Base-by-base conservation (phyloP, 2,113 vertebrate species). In the Turnix velox region DNA sequence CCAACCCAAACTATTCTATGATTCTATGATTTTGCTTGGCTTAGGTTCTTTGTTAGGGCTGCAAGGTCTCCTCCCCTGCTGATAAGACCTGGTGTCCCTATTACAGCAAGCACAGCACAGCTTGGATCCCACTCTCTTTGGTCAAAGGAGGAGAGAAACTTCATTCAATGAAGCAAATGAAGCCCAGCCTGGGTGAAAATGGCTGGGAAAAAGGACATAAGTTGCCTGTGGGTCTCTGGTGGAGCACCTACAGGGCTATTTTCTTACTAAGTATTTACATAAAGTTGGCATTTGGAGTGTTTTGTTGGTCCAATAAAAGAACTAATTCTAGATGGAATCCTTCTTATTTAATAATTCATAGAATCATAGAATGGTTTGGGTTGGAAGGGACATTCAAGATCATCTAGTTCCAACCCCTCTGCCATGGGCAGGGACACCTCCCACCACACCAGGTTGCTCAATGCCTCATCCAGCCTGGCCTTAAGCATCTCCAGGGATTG, bases 291-390 rank as follows among this genome's bases (percentile, higher is more conserved):
- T 84, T 72, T 43, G 35, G 45, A 30, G 39, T 33, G 33, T 73
- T 87, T 57, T 66, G 14, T 62, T 65, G 66, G 65, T 37, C 69
- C 48, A 39, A 35, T 28, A 23, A 42, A 82, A 52, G 54, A 77
- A 85, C 42, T 43, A 71, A 59, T 16, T 86, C 63, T 9, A 33
- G 84, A 82, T 58, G 55, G 52, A 78, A 90, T 89, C 75, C 63
- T 75, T 65, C 84, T 72, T 57, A 49, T 82, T 72, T 54, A 48
- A 84, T 59, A 88, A 84, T 82, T 58, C 62, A n/a, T n/a, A n/a
- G n/a, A n/a, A n/a, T n/a, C n/a, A n/a, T n/a, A n/a, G n/a, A n/a
- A n/a, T n/a, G n/a, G n/a, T n/a, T n/a, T n/a, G n/a, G n/a, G n/a
- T n/a, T n/a, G n/a, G n/a, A n/a, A n/a, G n/a, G n/a, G n/a, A n/a